These are phyloP conservation scores for Augochlora pura DNA, from an alignment of 1,140 invertebrate species.

Conservation along the genomic window DNA sequence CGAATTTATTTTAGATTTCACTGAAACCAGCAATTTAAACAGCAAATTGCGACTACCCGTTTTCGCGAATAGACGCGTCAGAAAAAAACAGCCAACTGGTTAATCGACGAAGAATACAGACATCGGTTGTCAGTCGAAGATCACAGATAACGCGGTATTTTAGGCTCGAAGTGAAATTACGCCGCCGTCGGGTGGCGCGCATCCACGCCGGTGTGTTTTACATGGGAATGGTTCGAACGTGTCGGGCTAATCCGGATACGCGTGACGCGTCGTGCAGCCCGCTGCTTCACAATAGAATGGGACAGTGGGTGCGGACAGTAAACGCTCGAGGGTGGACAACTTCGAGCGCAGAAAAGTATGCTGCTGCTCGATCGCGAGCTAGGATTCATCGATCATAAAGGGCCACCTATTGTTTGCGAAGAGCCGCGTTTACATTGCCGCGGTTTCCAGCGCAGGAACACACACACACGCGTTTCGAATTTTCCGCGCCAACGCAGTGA, in stretches of 20 bases:
- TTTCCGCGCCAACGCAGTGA: background rate
- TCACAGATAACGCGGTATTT: background rate
- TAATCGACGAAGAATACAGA: background rate
- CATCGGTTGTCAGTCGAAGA: background rate
- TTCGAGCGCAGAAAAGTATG: background rate
- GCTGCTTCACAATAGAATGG: constrained; percentile 7
- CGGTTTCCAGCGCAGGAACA: background rate
- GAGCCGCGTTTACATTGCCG: background rate
- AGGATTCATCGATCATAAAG: background rate
- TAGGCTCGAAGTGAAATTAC: constrained; percentile 17
- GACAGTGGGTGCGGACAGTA: background rate
- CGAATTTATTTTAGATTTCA: too few species aligned
- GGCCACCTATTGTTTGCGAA: background rate
- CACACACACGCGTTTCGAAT: background rate
- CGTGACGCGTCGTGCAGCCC: constrained; percentile 22
- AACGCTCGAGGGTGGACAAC: background rate
- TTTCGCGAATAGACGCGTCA: too few species aligned
- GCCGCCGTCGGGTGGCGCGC: background rate
- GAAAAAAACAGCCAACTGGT: too few species aligned
- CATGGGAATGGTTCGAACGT: constrained; percentile 31
- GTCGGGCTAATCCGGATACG: constrained; percentile 28
- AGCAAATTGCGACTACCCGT: too few species aligned
- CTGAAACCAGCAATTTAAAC: too few species aligned
- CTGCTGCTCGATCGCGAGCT: background rate
- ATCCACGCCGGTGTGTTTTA: background rate